Percentiles rank a stretch among this genome's conserved stretches.
These are phyloP conservation scores for Allolobophora icterica DNA, from an alignment of 2,888 invertebrate species.

Conservation along the genomic window DNA sequence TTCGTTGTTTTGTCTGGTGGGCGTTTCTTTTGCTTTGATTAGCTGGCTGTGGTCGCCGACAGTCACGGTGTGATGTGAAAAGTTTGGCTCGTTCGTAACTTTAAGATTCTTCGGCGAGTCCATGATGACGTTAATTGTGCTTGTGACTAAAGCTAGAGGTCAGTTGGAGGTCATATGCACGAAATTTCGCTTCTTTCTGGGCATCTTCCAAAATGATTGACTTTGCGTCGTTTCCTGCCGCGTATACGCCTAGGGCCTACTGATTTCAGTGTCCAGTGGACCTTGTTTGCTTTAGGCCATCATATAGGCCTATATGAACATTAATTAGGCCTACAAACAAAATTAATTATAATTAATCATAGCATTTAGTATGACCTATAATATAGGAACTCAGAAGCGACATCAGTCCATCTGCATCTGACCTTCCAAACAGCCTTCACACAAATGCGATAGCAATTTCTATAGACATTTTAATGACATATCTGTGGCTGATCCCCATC, in stretches of 20 bases:
- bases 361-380: not conserved
- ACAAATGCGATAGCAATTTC: too few relatives aligned
- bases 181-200: not conserved
- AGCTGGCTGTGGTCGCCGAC: not conserved
- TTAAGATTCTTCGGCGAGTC: not conserved
- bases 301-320: too few relatives aligned
- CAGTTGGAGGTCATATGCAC: not conserved
- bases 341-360: not conserved
- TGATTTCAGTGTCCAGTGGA: not conserved
- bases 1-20: not conserved
- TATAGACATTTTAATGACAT: too few relatives aligned
- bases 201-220: not conserved
- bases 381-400: too few relatives aligned
- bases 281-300: not conserved
- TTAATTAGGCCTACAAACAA: not conserved
- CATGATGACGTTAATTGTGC: not conserved
- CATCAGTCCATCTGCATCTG: too few relatives aligned
- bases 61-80: not conserved
- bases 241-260: too few relatives aligned
- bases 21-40: not conserved
- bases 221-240: not conserved
- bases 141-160: not conserved
- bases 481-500: too few relatives aligned
- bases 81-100: not conserved
- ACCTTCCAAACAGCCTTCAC: too few relatives aligned